A percentile compares a stretch with the other conserved stretches of the same genome.
These are phyloP conservation scores for Mercenaria mercenaria DNA, from an alignment of 1,140 invertebrate genomes.

Conservation along the genomic window DNA sequence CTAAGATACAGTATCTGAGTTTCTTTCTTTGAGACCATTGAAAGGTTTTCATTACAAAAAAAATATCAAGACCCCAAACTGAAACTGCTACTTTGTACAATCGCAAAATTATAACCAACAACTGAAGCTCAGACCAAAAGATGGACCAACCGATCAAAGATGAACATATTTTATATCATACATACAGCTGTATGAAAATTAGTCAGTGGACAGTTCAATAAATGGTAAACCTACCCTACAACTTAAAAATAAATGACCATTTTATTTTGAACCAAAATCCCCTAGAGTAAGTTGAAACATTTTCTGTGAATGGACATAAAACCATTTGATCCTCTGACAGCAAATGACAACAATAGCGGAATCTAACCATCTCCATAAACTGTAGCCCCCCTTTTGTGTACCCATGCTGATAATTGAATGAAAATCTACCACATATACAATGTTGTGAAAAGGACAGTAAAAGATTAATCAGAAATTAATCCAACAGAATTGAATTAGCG, in stretches of 20 bases:
- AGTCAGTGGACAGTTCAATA: too few relatives aligned
- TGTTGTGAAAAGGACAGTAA: neutral
- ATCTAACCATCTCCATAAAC: slow-evolving; percentile 7
- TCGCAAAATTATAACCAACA: too few relatives aligned
- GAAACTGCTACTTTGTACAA: too few relatives aligned
- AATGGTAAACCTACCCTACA: too few relatives aligned
- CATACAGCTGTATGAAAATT: too few relatives aligned
- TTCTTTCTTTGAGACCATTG: too few relatives aligned
- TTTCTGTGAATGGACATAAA: neutral
- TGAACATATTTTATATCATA: too few relatives aligned
- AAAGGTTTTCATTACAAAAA: too few relatives aligned
- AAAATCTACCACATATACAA: slow-evolving; percentile 13
- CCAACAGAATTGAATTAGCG: neutral
- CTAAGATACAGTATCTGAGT: too few relatives aligned
- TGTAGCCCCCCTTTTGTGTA: neutral
- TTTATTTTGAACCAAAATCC: neutral
- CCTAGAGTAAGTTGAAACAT: neutral
- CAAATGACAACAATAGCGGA: slow-evolving; percentile 4
- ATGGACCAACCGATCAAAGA: too few relatives aligned
- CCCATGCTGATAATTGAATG: slow-evolving; percentile 5
- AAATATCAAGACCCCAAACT: too few relatives aligned
- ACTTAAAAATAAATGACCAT: slow-evolving; percentile 16
- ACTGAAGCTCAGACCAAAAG: too few relatives aligned
- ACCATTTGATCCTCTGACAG: neutral
- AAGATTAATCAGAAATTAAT: slow-evolving; percentile 31